A percentile compares a stretch with the other conserved stretches of the same genome.
These are phyloP conservation scores for Melanotus villosus DNA, from an alignment of 2,888 invertebrate genomes.

Conservation along the genomic window DNA sequence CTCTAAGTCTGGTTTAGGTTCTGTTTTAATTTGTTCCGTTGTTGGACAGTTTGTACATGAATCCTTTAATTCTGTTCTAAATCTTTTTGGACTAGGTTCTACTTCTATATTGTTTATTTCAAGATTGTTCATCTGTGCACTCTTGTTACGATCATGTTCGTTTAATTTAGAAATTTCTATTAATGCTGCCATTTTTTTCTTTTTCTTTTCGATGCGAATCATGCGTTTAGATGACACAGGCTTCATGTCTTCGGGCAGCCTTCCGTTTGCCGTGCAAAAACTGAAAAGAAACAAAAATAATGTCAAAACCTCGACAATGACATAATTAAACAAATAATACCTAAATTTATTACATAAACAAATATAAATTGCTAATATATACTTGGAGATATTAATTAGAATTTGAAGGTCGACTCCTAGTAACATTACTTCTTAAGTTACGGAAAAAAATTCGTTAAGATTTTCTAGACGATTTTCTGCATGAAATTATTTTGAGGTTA, in stretches of 20 bases:
- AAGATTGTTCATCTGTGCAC: slow-evolving; percentile 50
- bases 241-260: background rate
- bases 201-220: slow-evolving; percentile 74
- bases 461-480: slow-evolving; percentile 41
- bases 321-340: background rate
- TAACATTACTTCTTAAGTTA: slow-evolving; percentile 56
- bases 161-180: slow-evolving; percentile 75
- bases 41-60: background rate
- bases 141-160: slow-evolving; percentile 71
- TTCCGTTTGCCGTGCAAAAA: background rate
- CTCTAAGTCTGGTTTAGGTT: background rate
- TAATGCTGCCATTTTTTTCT: slow-evolving; percentile 75
- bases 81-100: slow-evolving; percentile 56
- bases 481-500: slow-evolving; percentile 44
- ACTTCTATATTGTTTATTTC: slow-evolving; percentile 25
- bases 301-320: no score
- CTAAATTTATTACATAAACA: slow-evolving; percentile 41
- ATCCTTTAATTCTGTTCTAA: slow-evolving; percentile 53
- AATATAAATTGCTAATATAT: slow-evolving; percentile 53
- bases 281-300: slow-evolving; percentile 3
- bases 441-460: slow-evolving; percentile 47
- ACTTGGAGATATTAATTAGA: slow-evolving; percentile 55
- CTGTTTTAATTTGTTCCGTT: slow-evolving; percentile 3
- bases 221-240: slow-evolving; percentile 67
- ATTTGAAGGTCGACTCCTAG: slow-evolving; percentile 55